A percentile compares a stretch with the other conserved stretches of the same genome.
Conservation (phyloP, 2,797 vertebrate species). For the Sebastes oblongus region DNA sequence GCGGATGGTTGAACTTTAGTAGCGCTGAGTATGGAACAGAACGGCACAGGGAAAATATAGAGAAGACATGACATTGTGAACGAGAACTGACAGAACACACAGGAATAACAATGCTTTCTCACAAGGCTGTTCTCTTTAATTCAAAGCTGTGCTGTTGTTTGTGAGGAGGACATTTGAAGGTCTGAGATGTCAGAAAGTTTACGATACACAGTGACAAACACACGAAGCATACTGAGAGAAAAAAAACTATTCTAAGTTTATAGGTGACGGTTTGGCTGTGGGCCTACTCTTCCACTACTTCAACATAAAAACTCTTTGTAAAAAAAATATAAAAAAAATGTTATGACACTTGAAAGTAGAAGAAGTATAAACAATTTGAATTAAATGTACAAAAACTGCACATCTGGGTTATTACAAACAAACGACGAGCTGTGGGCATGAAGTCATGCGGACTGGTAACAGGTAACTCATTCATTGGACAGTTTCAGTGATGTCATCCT, state of each 20-base stretch:
- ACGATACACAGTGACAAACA: not conserved
- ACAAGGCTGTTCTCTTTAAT: conserved; percentile 2
- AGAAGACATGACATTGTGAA: conserved; percentile 14
- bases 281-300: not conserved
- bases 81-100: conserved; percentile 4
- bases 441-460: not conserved
- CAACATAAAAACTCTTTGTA: not conserved
- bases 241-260: not conserved
- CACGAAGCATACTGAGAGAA: not conserved
- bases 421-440: no score
- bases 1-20: conserved; percentile 32
- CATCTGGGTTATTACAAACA: not conserved
- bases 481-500: not conserved
- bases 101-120: not conserved
- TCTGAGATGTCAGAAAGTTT: conserved; percentile 6
- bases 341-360: not conserved
- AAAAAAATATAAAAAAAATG: not conserved
- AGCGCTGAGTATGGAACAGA: conserved; percentile 33
- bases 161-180: not conserved
- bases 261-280: not conserved
- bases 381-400: not conserved
- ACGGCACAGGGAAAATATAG: not conserved
- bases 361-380: no score
- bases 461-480: not conserved
- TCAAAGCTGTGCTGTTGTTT: not conserved